Evolutionary conservation across 2,888 invertebrate genomes (phyloP).

Genomic region (Myathropa florea): DNA sequence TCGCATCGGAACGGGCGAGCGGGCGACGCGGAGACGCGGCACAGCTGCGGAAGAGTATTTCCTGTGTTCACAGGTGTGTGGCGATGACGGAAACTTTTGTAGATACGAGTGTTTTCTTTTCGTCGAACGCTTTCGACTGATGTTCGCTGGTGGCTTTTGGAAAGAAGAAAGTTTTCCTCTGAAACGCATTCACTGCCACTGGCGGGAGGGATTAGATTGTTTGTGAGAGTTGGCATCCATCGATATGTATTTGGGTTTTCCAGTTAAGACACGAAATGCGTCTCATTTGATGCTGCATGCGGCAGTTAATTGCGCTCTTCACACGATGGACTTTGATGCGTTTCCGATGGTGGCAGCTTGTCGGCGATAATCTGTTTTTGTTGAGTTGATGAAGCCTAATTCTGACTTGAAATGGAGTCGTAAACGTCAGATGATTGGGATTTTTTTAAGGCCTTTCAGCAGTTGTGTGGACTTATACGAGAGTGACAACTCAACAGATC

Average conservation of each 20-base stretch:
- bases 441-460: too few relatives aligned
- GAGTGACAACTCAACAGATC: too few relatives aligned
- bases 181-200: neutral
- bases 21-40: neutral
- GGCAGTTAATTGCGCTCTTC: neutral
- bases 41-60: conserved; percentile 36
- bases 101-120: conserved; percentile 19
- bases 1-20: neutral
- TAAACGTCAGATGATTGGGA: too few relatives aligned
- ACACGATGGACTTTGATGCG: neutral
- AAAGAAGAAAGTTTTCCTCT: conserved; percentile 30
- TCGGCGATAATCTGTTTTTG: neutral
- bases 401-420: neutral
- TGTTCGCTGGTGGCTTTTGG: neutral
- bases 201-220: neutral
- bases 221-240: neutral
- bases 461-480: too few relatives aligned
- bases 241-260: neutral
- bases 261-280: neutral
- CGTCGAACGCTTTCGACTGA: conserved; percentile 7
- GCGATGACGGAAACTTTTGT: conserved; percentile 10
- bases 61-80: conserved; percentile 47
- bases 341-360: neutral
- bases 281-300: neutral
- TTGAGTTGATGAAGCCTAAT: neutral